phyloP scores from a whole-genome alignment of 1,140 invertebrate genomes.

The Calliphora vicina region DNA sequence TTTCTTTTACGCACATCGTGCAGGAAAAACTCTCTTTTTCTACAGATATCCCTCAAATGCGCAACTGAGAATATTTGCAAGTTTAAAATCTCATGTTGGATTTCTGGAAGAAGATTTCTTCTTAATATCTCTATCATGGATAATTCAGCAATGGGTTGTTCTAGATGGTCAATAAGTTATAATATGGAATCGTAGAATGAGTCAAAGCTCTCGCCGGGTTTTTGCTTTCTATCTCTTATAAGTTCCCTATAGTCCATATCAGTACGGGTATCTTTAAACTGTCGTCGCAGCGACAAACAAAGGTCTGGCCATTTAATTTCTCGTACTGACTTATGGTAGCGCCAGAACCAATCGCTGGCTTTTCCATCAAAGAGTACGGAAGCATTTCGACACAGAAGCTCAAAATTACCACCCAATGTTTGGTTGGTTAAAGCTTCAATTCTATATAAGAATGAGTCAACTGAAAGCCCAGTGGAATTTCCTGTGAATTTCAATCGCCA shows the following conservation, averaged over 20 bases:
- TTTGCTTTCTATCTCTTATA: neutral
- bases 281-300: neutral
- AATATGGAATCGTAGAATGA: neutral
- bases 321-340: neutral
- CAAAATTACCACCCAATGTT: neutral
- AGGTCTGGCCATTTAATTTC: neutral
- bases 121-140: no score
- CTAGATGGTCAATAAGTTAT: neutral
- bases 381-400: neutral
- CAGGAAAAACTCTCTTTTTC: neutral
- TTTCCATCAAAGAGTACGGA: neutral
- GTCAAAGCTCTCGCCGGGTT: no score
- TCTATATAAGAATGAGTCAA: no score
- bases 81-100: neutral
- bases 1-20: neutral
- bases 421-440: no score
- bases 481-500: no score
- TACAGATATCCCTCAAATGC: neutral
- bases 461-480: no score
- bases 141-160: neutral
- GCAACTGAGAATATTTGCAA: neutral
- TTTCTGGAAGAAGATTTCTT: no score
- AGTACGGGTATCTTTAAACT: neutral
- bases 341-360: conserved; percentile 3
- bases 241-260: neutral